These are phyloP conservation scores for Pagetopsis macropterus DNA, from an alignment of 2,797 vertebrate species.

Conservation along the genomic window DNA sequence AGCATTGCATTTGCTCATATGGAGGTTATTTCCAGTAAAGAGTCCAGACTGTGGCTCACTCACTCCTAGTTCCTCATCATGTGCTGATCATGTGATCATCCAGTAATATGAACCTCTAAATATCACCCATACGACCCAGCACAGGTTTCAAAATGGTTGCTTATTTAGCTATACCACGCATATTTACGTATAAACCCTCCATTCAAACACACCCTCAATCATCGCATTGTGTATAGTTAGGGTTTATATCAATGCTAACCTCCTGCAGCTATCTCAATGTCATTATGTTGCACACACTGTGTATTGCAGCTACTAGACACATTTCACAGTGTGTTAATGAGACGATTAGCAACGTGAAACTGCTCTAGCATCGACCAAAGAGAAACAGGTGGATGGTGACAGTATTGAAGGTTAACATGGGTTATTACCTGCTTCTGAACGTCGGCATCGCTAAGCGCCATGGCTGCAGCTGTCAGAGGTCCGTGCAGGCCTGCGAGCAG, in stretches of 20 bases:
- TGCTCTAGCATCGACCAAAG: fast-evolving
- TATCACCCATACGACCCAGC: background rate
- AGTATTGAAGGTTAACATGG: constrained; percentile 40
- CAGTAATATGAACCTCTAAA: constrained; percentile 35
- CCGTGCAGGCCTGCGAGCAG: constrained; percentile 51
- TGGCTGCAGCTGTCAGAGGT: constrained; percentile 73
- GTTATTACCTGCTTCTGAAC: constrained; percentile 95
- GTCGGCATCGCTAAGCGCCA: constrained; percentile 98
- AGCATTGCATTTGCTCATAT: no score
- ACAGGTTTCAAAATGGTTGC: background rate
- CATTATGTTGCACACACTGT: constrained; percentile 28
- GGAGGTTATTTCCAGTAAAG: constrained; percentile 18
- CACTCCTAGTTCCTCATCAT: constrained; percentile 68
- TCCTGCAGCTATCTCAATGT: constrained; percentile 65
- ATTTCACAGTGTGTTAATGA: fast-evolving
- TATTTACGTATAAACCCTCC: fast-evolving
- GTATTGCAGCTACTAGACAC: fast-evolving
- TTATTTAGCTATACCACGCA: fast-evolving
- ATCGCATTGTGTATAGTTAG: fast-evolving
- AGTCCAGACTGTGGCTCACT: constrained; percentile 29
- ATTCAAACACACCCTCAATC: background rate
- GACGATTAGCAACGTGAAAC: fast-evolving
- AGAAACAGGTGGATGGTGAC: background rate
- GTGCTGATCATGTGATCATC: constrained; percentile 77
- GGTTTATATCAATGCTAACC: constrained; percentile 25